phyloP scores from a whole-genome alignment of 2,888 invertebrate species.

The Coleophora flavipennella region DNA sequence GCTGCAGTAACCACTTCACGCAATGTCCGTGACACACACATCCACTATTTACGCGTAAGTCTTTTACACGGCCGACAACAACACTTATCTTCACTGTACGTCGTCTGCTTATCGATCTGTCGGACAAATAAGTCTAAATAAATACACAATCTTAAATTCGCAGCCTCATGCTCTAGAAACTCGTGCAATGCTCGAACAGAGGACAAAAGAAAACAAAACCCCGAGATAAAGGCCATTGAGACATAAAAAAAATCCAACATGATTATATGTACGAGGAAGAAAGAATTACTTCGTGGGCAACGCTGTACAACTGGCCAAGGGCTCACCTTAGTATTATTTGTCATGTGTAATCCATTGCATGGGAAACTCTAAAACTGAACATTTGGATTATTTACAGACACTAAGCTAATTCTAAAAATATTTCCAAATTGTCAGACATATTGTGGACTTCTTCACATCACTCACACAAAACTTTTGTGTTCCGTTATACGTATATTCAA shows the following conservation, averaged over 20 bases:
- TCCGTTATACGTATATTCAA: conserved; percentile 38
- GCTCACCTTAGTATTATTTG: conserved; percentile 48
- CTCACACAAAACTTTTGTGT: conserved; percentile 45
- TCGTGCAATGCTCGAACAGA: conserved; percentile 51
- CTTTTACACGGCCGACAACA: conserved; percentile 46
- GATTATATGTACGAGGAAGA: conserved; percentile 32
- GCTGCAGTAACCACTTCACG: conserved; percentile 40
- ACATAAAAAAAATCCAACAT: conserved; percentile 65
- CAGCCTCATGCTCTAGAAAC: conserved; percentile 45
- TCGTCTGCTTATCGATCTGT: conserved; percentile 66
- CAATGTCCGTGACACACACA: conserved; percentile 59
- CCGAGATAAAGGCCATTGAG: conserved; percentile 68
- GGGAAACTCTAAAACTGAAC: conserved; percentile 34
- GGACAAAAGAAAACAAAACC: conserved; percentile 71
- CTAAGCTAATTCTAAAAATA: conserved; percentile 67
- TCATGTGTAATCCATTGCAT: conserved; percentile 59
- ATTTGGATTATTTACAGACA: conserved; percentile 36
- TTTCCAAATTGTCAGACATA: conserved; percentile 72
- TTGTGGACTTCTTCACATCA: conserved; percentile 65
- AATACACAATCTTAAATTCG: conserved; percentile 39
- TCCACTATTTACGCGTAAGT: conserved; percentile 52
- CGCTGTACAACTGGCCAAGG: conserved; percentile 22
- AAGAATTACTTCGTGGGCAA: conserved; percentile 21
- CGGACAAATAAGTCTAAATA: conserved; percentile 51
- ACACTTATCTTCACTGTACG: conserved; percentile 55